Conservation (phyloP, 2,113 vertebrate species). For the Cnemophilus loriae region DNA sequence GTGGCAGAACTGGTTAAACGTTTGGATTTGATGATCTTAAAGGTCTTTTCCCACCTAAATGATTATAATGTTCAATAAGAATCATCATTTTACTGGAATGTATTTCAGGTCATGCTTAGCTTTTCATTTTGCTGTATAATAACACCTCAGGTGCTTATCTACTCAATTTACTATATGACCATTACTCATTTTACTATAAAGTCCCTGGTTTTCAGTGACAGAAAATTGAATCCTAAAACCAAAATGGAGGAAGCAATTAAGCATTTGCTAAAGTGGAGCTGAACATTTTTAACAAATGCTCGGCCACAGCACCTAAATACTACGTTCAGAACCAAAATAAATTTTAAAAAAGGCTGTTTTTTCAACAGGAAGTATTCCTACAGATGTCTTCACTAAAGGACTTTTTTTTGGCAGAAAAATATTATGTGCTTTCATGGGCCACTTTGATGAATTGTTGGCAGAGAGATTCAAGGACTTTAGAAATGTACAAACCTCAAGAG, state of each 20-base stretch:
- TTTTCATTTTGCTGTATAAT: neutral
- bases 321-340: neutral
- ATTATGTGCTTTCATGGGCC: neutral
- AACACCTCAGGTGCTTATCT: neutral
- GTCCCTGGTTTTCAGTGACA: neutral
- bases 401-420: neutral
- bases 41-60: neutral
- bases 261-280: neutral
- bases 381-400: neutral
- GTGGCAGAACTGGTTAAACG: neutral
- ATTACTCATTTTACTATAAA: neutral
- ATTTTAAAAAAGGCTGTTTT: too few species aligned
- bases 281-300: neutral
- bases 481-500: neutral
- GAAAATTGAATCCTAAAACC: neutral
- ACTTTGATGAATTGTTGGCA: neutral
- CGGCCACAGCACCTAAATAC: neutral
- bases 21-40: neutral
- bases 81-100: neutral
- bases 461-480: neutral
- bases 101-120: neutral
- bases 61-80: neutral
- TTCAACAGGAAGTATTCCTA: neutral
- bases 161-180: neutral
- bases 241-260: neutral